Conservation (phyloP, 2,888 invertebrate genomes). For the Athrips mouffetella region DNA sequence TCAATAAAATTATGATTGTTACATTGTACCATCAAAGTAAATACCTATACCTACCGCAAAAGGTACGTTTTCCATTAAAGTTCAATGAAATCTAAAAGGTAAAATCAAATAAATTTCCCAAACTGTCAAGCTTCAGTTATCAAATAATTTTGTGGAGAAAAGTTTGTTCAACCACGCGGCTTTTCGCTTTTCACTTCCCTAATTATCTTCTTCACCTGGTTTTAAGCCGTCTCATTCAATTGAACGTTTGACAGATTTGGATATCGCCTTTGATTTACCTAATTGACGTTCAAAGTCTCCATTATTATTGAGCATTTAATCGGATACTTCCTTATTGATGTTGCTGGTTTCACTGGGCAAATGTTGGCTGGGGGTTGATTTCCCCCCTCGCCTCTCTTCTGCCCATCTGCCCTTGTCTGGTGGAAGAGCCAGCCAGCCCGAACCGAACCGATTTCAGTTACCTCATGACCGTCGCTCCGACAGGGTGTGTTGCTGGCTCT, state of each 20-base stretch:
- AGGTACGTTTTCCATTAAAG: conserved; percentile 12
- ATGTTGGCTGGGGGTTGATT: conserved; percentile 58
- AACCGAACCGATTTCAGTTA: conserved; percentile 58
- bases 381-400: conserved; percentile 37
- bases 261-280: conserved; percentile 44
- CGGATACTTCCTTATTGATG: conserved; percentile 56
- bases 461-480: conserved; percentile 39
- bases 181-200: conserved; percentile 34
- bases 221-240: conserved; percentile 32
- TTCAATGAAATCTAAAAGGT: conserved; percentile 23
- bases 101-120: conserved; percentile 37
- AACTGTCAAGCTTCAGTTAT: conserved; percentile 35
- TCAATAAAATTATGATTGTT: background rate
- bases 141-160: conserved; percentile 39
- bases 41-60: background rate
- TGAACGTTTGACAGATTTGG: conserved; percentile 37
- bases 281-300: conserved; percentile 45
- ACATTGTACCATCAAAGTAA: background rate
- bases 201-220: conserved; percentile 35
- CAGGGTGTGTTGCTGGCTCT: conserved; percentile 38
- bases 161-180: conserved; percentile 33
- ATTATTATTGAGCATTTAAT: conserved; percentile 47
- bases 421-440: conserved; percentile 35
- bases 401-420: conserved; percentile 57
- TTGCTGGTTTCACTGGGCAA: conserved; percentile 54